These are phyloP conservation scores for Dissostichus mawsoni DNA, from an alignment of 2,113 vertebrate genomes.

Conservation along the genomic window DNA sequence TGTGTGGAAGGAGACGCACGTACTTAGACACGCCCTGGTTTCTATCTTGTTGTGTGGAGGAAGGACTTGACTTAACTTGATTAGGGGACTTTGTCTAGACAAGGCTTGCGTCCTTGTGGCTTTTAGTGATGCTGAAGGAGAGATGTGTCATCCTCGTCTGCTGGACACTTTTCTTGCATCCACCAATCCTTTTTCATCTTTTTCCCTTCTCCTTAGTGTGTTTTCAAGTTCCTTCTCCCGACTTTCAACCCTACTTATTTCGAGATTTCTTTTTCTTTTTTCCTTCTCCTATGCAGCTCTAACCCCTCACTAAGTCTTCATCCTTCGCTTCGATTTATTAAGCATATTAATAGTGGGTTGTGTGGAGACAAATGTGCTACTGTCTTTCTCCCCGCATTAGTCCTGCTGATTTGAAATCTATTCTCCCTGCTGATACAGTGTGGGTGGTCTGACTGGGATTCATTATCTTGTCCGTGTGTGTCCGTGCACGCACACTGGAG, in stretches of 20 bases:
- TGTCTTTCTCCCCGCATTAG: conserved; percentile 57
- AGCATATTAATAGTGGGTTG: conserved; percentile 59
- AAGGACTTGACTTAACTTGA: conserved; percentile 61
- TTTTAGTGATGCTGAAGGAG: conserved; percentile 57
- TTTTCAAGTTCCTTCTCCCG: not conserved
- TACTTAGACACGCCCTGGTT: conserved; percentile 58
- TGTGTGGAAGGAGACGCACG: conserved; percentile 25
- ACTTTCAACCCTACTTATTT: not conserved
- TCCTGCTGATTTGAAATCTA: conserved; percentile 65
- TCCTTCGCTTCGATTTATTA: conserved; percentile 36
- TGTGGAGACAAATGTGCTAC: conserved; percentile 50
- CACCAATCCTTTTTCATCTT: not conserved
- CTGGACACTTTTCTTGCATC: not conserved
- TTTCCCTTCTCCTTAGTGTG: not conserved
- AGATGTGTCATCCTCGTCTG: conserved; percentile 41
- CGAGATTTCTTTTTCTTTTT: not conserved
- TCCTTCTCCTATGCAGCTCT: not conserved
- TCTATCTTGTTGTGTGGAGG: conserved; percentile 46
- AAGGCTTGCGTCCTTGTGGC: conserved; percentile 66
- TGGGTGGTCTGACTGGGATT: conserved; percentile 69
- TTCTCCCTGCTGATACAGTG: conserved; percentile 69
- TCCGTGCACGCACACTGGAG: conserved; percentile 8
- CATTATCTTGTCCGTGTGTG: conserved; percentile 44
- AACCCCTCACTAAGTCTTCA: not conserved
- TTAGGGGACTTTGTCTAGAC: conserved; percentile 75